phyloP scores from a whole-genome alignment of 2,888 invertebrate genomes.

The Nemoura dubitans region DNA sequence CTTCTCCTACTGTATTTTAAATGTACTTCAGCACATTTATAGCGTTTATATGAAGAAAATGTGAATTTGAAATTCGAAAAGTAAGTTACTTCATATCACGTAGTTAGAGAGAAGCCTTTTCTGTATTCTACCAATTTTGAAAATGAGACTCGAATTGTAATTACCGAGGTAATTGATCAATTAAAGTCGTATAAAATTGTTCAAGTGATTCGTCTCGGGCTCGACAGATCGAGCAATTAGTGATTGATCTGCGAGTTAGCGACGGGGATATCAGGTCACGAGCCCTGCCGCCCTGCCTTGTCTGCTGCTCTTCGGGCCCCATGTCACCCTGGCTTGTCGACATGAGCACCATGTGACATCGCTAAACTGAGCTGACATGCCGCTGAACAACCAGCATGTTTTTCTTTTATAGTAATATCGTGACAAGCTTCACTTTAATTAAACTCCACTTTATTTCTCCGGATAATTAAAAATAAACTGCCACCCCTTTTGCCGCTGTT shows the following conservation, averaged over 20 bases:
- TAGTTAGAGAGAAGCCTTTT: neutral
- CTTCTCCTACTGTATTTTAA: no score
- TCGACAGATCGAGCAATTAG: conserved; percentile 5
- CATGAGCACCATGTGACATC: no score
- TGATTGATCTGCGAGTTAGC: neutral
- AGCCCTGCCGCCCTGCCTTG: no score
- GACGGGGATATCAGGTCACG: no score
- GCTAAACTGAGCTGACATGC: neutral
- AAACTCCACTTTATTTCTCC: neutral
- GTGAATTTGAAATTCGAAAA: neutral
- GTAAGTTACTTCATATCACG: neutral
- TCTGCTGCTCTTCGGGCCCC: no score
- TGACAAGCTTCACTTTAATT: neutral
- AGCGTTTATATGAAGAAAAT: no score
- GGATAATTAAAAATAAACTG: neutral
- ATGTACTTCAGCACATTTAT: no score
- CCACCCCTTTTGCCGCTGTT: neutral
- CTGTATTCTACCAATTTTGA: neutral
- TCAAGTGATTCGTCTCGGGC: neutral
- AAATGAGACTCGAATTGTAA: neutral
- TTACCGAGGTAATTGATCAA: neutral
- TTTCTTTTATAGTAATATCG: neutral
- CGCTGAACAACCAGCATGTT: neutral
- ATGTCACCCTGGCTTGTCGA: no score
- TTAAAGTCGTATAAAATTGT: neutral